Conservation (phyloP, 2,113 vertebrate genomes). For the Eidolon helvum region DNA sequence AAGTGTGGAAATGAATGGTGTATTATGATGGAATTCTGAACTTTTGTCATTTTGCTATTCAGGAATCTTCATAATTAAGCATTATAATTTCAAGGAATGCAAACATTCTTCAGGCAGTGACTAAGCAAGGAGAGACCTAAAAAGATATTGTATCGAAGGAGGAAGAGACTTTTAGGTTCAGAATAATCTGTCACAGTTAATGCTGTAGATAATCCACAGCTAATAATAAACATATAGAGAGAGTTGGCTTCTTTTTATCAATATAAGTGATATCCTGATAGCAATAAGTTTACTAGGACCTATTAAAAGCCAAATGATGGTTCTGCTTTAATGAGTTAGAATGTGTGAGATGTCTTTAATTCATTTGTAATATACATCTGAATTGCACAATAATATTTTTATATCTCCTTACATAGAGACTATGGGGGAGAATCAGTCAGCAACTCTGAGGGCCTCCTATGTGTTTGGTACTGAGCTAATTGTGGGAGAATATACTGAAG, state of each 20-base stretch:
- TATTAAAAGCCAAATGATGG: background rate
- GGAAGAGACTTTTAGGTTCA: background rate
- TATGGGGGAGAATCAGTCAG: background rate
- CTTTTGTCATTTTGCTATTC: background rate
- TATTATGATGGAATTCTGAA: background rate
- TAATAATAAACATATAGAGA: background rate
- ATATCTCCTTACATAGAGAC: background rate
- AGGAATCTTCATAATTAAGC: background rate
- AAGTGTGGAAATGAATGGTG: background rate
- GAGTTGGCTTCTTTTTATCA: background rate
- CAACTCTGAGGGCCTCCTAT: background rate
- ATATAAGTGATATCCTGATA: background rate
- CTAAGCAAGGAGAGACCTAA: background rate
- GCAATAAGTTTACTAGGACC: background rate
- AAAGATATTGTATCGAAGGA: background rate
- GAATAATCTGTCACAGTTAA: background rate
- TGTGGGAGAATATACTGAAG: background rate
- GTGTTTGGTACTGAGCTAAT: background rate
- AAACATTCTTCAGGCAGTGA: background rate
- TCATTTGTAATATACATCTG: background rate
- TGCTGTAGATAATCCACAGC: background rate
- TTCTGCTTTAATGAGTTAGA: constrained; percentile 19
- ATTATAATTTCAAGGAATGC: background rate
- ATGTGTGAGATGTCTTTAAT: background rate
- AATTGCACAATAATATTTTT: background rate